Base-by-base conservation (phyloP, 2,797 vertebrate species). In the Neomorphus geoffroyi region DNA sequence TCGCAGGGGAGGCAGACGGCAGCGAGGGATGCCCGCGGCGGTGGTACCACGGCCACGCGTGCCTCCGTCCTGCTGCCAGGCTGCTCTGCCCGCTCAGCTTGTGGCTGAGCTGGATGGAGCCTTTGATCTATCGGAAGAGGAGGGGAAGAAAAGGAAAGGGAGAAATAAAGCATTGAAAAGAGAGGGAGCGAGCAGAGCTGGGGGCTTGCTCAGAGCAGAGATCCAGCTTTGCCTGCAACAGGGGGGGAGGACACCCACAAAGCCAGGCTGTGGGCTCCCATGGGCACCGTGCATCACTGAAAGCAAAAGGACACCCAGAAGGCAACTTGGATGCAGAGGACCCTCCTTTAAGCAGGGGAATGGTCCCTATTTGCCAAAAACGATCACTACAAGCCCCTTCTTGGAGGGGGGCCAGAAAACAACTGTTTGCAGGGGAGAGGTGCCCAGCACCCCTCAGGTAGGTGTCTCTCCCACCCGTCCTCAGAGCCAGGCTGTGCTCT, bases 81-180 rank as follows among this genome's bases (percentile, higher is more conserved):
- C 85, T 45, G 28, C 91, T 28, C 74, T 37, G 86, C 91, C 87
- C 50, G 62, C 93, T 93, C 83, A 1, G 95, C 95, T 94, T 45
- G 41, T 23, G 41, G 92, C 93, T 61, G 51, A 81, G 92, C 83
- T 57, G 93, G 95, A 97, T 67, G 32, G 32, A 94, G 92, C 33
- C 96, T 97, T 97, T 97, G 97, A 97, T 97, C 95, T 94, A 28
- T 87, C 90, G 83, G 95, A 97, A 93, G 94, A 96, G 96, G 93
- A 97, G 96, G 94, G 91, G 95, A 95, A 92, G 91, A 69, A 24
- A 90, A 88, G 85, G 92, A 87, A 86, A 88, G 86, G 80, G 88
- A 91, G 93, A 96, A 95, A 91, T 80, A 87, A 94, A 82, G 81
- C 84, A 3, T 27, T 62, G 91, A 30, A 11, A 79, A 57, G 78